Base-by-base conservation (phyloP, 2,888 invertebrate species). In the Nematopogon swammerdamellus region DNA sequence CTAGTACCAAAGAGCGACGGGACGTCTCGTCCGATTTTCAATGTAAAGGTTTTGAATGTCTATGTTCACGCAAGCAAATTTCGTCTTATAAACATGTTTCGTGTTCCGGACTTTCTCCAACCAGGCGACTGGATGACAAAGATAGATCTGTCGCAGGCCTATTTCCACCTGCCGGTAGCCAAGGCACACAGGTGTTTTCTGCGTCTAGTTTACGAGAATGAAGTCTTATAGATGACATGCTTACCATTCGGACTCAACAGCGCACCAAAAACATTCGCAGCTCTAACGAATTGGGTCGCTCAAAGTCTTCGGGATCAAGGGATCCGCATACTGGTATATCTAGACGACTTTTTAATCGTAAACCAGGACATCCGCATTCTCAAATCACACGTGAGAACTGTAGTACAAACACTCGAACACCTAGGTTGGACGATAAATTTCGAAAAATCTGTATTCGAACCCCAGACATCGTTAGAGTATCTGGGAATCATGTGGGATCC, bases 211-310 rank as follows among this genome's bases (percentile, higher is more conserved):
- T 55, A 54, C 49, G 18, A 47, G 14, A n/a, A 47, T 10, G 46
- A 45, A 47, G 14, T 52, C 11, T 48, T 42, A 4, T 45, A 54
- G 43, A 48, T 55, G 25, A 53, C 54, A 19, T 52, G 53, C 43
- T 55, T 59, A 0, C 60, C 59, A 1, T 60, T 61, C 46, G 59
- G 58, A 0, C 53, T 61, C 1, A 49, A 58, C 14, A 55, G 51
- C 3, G 59, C 58, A 1, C 59, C 60, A 1, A 19, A 49, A 36
- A 53, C 51, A 10, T 60, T 60, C 48, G 53, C 58, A 2, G 47
- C 52, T 8, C 19, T 60, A 1, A 49, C 56, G 45, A 60, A 60
- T 50, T 60, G 59, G 58, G 19, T 59, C 4, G 59, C 58, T n/a
- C 42, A 48, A 19, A 17, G 29, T 1, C 51, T 59, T 1, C 45